Evolutionary conservation across 2,888 invertebrate species (phyloP), one percentile per base, ranked within the genome.

Genomic region (Lypha dubia): DNA sequence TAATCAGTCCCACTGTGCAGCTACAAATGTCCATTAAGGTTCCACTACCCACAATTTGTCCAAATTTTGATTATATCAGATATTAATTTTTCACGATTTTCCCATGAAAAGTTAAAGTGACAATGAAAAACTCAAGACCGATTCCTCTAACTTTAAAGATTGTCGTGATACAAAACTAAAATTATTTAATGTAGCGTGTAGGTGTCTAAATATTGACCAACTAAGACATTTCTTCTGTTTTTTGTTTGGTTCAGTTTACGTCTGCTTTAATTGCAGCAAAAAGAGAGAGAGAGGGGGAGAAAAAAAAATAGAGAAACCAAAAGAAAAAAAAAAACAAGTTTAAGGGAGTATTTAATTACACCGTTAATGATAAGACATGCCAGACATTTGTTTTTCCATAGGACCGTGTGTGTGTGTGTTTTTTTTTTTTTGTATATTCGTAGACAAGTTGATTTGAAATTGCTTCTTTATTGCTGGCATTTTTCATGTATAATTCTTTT

Each of bases 261-360:
- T 77, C 83, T 67, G 60, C 28, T 53, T 67, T 77, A 71, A 65
- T 65, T 82, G 76, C 41, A 20, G 11, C 35, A 7, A 53, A 65
- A 44, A 49, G n/a, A n/a, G n/a, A n/a, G n/a, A n/a, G n/a, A n/a
- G n/a, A n/a, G n/a, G n/a, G n/a, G n/a, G n/a, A n/a, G 22, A 62
- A 53, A 53, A 53, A 46, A 28, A 28, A 46, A 44, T 38, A 17
- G 9, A 53, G 51, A 20, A 62, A 44, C 44, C 51, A 46, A 15
- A 28, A 46, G 46, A 17, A 5, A 13, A 53, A 24, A 24, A 3
- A 8, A 35, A 58, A 56, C 46, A 28, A n/a, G 15, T 24, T 62
- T 38, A 49, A 62, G 65, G 67, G 77, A 62, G 83, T 77, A 73
- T 83, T 74, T 41, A 46, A 83, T 77, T 82, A 63, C 81, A 82